Percentiles rank a stretch among this genome's conserved stretches.
phyloP scores from a whole-genome alignment of 2,797 vertebrate species.

The Simalia tracyae region DNA sequence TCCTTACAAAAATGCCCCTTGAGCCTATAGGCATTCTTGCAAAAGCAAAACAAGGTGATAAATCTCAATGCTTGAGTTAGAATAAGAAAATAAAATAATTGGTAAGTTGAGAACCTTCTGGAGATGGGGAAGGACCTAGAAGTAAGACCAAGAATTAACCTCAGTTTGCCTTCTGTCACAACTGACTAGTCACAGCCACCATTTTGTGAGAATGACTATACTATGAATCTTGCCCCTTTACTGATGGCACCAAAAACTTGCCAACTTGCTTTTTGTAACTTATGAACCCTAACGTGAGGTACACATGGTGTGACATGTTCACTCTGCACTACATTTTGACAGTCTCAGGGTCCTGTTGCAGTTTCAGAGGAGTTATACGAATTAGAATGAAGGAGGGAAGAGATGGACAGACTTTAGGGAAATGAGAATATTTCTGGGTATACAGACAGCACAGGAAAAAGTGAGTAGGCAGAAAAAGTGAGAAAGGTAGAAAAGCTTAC shows the following conservation, averaged over 20 bases:
- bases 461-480: constrained; percentile 6
- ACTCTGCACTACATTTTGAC: not conserved
- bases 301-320: too few relatives aligned
- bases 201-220: not conserved
- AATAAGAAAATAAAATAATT: not conserved
- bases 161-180: not conserved
- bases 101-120: not conserved
- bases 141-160: not conserved
- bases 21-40: too few relatives aligned
- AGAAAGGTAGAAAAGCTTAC: constrained; percentile 76
- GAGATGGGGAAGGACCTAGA: not conserved
- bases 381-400: not conserved
- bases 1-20: too few relatives aligned
- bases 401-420: not conserved
- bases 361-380: not conserved
- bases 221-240: not conserved
- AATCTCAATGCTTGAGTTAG: not conserved
- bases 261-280: not conserved
- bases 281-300: too few relatives aligned
- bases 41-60: not conserved
- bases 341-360: not conserved
- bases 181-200: not conserved
- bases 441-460: constrained; percentile 29
- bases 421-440: constrained; percentile 11
- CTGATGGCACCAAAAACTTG: not conserved